phyloP scores from a whole-genome alignment of 2,113 vertebrate species.

The Prionailurus viverrinus region DNA sequence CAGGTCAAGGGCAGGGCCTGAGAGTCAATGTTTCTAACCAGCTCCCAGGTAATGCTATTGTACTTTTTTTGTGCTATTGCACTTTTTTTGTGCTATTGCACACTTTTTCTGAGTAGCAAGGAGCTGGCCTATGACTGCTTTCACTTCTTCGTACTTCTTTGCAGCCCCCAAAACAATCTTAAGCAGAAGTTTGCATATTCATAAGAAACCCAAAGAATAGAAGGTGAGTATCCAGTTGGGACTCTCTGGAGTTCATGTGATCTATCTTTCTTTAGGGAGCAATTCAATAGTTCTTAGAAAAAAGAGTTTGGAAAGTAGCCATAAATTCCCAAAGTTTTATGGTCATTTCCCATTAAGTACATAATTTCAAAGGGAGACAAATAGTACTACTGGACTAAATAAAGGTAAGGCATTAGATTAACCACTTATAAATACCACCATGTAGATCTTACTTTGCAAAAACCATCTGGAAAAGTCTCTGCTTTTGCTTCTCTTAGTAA shows the following conservation, averaged over 20 bases:
- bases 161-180: background rate
- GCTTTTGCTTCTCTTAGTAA: background rate
- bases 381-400: background rate
- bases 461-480: background rate
- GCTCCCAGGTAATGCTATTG: background rate
- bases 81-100: no score
- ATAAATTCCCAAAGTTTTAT: background rate
- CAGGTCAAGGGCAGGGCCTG: background rate
- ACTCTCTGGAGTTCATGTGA: background rate
- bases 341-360: background rate
- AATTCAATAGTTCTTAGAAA: conserved; percentile 62
- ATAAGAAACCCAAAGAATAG: background rate
- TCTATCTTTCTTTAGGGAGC: background rate
- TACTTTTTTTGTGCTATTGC: no score
- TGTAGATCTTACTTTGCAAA: background rate
- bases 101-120: background rate
- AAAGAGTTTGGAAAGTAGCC: conserved; percentile 49
- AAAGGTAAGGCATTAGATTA: background rate
- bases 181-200: background rate
- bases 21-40: background rate
- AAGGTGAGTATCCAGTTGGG: background rate
- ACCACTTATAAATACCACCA: background rate
- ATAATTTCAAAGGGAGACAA: conserved; percentile 14
- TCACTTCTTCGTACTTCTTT: background rate
- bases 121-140: background rate